Evolutionary conservation across 2,113 vertebrate species (phyloP).

Genomic region (Cariama cristata): DNA sequence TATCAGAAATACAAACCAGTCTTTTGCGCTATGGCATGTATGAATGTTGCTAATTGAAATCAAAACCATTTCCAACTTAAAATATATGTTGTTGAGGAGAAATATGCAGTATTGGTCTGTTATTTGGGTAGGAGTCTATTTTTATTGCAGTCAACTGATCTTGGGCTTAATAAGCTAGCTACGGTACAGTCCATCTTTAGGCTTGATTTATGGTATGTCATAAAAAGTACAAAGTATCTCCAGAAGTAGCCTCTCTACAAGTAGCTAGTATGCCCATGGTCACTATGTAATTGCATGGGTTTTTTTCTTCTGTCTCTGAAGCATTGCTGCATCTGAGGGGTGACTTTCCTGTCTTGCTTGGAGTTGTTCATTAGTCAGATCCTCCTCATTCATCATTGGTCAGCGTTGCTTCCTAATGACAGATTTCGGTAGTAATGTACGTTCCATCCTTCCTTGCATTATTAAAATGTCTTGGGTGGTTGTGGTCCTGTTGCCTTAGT

Average conservation of each 20-base stretch:
- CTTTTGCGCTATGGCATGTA: not conserved
- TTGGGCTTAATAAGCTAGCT: not conserved
- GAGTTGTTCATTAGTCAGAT: not conserved
- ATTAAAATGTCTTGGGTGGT: not conserved
- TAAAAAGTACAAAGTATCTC: not conserved
- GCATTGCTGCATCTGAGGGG: not conserved
- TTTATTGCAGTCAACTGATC: not conserved
- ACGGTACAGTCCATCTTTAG: rapidly evolving
- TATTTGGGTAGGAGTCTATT: not conserved
- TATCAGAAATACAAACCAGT: not conserved
- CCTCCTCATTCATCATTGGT: not conserved
- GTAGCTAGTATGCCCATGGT: rapidly evolving
- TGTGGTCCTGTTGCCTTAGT: not conserved
- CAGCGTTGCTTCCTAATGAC: not conserved
- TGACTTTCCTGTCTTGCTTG: not conserved
- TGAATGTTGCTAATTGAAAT: not conserved
- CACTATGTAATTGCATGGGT: not conserved
- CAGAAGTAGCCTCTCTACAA: not conserved
- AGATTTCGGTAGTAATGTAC: not conserved
- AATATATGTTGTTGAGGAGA: not conserved
- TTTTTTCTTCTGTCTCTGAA: not conserved
- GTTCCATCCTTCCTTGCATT: not conserved
- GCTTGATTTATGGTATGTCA: not conserved
- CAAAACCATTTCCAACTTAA: not conserved
- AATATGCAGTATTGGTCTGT: not conserved